phyloP scores from a whole-genome alignment of 2,797 vertebrate genomes.

The Echiichthys vipera region DNA sequence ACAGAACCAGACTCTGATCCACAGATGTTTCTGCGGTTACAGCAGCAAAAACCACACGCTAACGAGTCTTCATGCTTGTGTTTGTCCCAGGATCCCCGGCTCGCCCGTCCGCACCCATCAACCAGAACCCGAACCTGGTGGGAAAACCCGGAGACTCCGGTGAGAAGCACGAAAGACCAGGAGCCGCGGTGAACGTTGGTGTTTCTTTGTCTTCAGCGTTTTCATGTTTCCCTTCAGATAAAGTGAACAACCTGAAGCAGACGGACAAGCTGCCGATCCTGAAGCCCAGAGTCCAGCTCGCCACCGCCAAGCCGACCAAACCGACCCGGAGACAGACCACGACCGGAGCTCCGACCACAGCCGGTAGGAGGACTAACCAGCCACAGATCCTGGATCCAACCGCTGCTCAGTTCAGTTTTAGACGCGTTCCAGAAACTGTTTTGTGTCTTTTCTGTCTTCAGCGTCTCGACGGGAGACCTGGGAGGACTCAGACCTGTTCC shows the following conservation, averaged over 20 bases:
- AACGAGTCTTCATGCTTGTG: too few species aligned
- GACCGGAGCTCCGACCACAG: constrained; percentile 21
- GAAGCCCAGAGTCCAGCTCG: constrained; percentile 58
- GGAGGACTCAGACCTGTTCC: constrained; percentile 91
- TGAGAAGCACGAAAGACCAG: constrained; percentile 36
- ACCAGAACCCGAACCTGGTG: constrained; percentile 78
- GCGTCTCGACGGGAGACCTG: constrained; percentile 75
- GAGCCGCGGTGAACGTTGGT: fast-evolving
- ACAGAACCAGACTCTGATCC: too few species aligned
- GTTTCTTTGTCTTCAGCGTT: fast-evolving
- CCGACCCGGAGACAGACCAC: constrained; percentile 59
- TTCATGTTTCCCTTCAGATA: constrained; percentile 62
- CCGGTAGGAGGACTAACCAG: constrained; percentile 38
- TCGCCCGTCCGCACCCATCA: constrained; percentile 47
- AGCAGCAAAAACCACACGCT: too few species aligned
- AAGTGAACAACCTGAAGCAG: constrained; percentile 62
- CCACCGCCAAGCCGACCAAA: constrained; percentile 74
- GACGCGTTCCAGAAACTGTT: too few species aligned
- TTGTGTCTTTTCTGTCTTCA: too few species aligned
- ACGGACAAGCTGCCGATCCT: constrained; percentile 63
- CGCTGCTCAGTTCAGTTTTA: too few species aligned
- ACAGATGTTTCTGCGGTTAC: too few species aligned
- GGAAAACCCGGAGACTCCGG: constrained; percentile 73
- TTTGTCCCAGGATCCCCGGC: constrained; percentile 70
- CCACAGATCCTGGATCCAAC: too few species aligned